Base-by-base conservation (phyloP, 2,113 vertebrate genomes). In the Dipodomys spectabilis region DNA sequence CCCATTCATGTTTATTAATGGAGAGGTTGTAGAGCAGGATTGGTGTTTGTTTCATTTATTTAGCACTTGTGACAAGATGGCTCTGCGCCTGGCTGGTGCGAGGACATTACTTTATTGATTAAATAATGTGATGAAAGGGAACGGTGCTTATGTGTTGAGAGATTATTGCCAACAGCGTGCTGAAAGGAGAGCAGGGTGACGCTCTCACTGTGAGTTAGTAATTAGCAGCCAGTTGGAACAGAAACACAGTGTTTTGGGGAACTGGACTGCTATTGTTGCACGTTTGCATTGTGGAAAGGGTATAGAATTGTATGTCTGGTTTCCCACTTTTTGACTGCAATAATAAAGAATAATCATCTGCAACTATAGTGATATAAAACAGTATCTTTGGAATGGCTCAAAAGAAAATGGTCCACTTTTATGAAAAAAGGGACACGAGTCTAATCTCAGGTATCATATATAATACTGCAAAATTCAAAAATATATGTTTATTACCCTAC, bases 81-180 rank as follows among this genome's bases (percentile, higher is more conserved):
- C 94, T 95, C 80, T 97, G 95, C 78, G 96, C 97, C 90, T 95
- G 89, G 95, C 97, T 96, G 91, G 88, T 97, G 86, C 69, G 89
- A 98, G 96, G 97, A 97, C 97, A 96, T 98, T 97, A 96, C 96
- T 97, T 97, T 98, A 98, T 98, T 98, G 98, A 98, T 98, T 98
- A 98, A 98, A 97, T 96, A 98, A 98, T 96, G 98, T 97, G 98
- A 97, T 98, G 98, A 98, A 98, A 98, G 97, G 97, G 91, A 96
- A 97, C 71, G 81, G 96, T 97, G 97, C 97, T 97, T 95, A 96
- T 96, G 97, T 97, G 97, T 96, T 97, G 97, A 97, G 97, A 97
- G 97, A 98, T 98, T 97, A 98, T 98, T 98, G 97, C 98, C 97
- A 98, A 97, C 96, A 95, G 96, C 97, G 97, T 97, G 97, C 97